Conservation (phyloP, 2,888 invertebrate genomes). For the Callinectes sapidus region DNA sequence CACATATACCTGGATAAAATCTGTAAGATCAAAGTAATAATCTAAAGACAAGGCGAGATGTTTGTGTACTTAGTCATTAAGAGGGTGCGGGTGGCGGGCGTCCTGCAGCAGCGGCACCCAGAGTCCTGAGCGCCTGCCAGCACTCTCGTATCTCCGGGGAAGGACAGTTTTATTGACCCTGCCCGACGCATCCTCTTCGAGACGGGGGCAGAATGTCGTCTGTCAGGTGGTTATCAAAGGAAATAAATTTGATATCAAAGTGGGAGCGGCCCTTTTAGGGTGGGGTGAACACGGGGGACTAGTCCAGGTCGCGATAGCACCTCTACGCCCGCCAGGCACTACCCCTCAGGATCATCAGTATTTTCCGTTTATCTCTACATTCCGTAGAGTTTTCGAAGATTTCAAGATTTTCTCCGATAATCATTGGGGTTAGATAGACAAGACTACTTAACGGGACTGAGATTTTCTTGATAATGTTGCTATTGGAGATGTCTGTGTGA, state of each 20-base stretch:
- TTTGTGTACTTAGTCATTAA: neutral
- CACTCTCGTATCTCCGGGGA: constrained; percentile 21
- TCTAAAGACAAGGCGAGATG: neutral
- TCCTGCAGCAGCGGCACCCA: neutral
- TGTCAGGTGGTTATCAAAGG: constrained; percentile 45
- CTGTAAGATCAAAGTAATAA: neutral
- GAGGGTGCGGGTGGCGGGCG: neutral
- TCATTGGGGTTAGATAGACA: neutral
- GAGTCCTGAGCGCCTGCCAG: neutral
- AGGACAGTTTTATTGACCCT: constrained; percentile 40
- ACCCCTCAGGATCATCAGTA: neutral
- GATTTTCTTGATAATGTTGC: neutral
- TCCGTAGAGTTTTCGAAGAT: neutral
- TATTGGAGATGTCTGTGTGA: neutral
- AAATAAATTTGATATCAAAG: constrained; percentile 55
- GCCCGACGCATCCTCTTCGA: constrained; percentile 46
- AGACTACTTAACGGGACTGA: constrained; percentile 3
- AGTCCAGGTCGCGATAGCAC: neutral
- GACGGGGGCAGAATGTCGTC: constrained; percentile 36
- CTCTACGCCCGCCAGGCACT: neutral
- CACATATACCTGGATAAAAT: neutral
- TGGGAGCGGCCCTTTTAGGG: neutral
- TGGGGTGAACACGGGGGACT: neutral
- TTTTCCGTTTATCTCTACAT: constrained; percentile 1
- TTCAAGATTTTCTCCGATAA: neutral